These are phyloP conservation scores for Catalaphyllia jardinei DNA, from an alignment of 64 coral and sea anemone genomes.

Conservation along the genomic window DNA sequence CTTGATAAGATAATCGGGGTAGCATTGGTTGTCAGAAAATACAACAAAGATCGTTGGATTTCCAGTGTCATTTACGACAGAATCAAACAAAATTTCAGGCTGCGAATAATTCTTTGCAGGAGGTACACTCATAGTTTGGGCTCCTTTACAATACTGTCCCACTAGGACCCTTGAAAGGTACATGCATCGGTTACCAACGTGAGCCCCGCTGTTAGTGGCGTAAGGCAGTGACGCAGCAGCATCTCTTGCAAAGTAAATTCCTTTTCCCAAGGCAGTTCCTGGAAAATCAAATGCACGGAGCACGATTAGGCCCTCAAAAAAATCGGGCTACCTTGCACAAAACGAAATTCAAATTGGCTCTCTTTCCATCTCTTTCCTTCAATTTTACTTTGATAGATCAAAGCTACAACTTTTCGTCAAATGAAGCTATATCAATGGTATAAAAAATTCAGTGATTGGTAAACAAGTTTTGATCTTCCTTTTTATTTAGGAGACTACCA, in stretches of 20 bases:
- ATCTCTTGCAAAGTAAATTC: constrained; percentile 54
- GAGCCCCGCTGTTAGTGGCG: neutral
- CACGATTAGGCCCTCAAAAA: no score
- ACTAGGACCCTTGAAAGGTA: constrained; percentile 35
- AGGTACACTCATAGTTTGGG: neutral
- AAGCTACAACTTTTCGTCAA: no score
- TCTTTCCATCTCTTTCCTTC: no score
- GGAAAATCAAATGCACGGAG: neutral
- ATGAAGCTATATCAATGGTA: no score
- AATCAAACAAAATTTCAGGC: constrained; percentile 30
- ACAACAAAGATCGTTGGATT: constrained; percentile 42
- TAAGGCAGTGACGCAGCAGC: constrained; percentile 21
- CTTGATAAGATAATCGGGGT: constrained; percentile 47
- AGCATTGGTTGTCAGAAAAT: constrained; percentile 59
- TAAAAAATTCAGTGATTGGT: no score
- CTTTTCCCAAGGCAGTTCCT: constrained; percentile 33
- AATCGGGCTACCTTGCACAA: no score
- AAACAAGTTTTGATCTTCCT: no score
- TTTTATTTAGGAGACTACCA: no score
- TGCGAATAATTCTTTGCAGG: constrained; percentile 25
- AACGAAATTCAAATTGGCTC: no score
- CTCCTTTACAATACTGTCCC: constrained; percentile 30
- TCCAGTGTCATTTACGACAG: constrained; percentile 22
- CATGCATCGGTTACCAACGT: constrained; percentile 13
- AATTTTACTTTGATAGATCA: no score